A percentile compares a stretch with the other conserved stretches of the same genome.
phyloP scores from a whole-genome alignment of 35 echinoderm and acorn worm species.

The Hemicentrotus pulcherrimus region DNA sequence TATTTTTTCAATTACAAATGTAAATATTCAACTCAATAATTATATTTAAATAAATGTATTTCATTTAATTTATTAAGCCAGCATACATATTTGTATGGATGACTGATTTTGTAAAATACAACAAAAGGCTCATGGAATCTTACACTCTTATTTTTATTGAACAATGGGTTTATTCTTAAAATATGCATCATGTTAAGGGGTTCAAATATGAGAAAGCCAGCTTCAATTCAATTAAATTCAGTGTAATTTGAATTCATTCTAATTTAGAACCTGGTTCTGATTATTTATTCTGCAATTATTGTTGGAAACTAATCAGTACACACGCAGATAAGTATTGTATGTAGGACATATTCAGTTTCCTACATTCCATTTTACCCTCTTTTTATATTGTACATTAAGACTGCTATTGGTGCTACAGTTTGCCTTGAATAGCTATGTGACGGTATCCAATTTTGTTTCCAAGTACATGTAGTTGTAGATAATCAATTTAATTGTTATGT shows the following conservation, averaged over 20 bases:
- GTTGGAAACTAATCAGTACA: not conserved
- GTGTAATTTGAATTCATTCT: not conserved
- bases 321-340: not conserved
- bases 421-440: not conserved
- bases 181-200: too few relatives aligned
- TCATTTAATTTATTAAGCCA: not conserved
- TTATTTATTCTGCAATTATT: not conserved
- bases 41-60: not conserved
- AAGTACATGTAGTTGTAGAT: not conserved
- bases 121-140: not conserved
- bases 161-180: too few relatives aligned
- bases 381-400: not conserved
- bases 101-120: not conserved
- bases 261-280: not conserved
- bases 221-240: too few relatives aligned
- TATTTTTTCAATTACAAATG: not conserved
- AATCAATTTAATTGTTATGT: not conserved
- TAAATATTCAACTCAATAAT: not conserved
- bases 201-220: too few relatives aligned
- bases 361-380: not conserved
- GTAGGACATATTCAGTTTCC: not conserved
- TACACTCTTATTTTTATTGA: too few relatives aligned
- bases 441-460: not conserved
- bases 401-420: not conserved
- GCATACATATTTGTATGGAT: not conserved